Base-by-base conservation (phyloP, 2,888 invertebrate genomes). In the Suillia variegata region DNA sequence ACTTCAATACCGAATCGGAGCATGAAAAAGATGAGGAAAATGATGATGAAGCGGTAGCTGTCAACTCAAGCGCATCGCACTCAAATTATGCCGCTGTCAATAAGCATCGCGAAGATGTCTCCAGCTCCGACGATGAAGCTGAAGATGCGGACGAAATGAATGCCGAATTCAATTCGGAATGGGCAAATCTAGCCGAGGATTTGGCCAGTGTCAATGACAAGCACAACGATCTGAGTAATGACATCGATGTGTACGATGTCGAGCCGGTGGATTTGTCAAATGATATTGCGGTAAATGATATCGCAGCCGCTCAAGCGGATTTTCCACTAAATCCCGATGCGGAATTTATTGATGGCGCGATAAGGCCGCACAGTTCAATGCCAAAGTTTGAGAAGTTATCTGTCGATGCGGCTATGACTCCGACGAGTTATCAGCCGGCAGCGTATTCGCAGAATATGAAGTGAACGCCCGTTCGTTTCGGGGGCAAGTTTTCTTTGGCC, bases 201-300 rank as follows among this genome's bases (percentile, higher is more conserved):
- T 20, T 61, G 21, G 20, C 58, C 5, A 57, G 48, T 1, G 31
- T 58, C 21, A 59, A 54, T 54, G 73, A 76, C 63, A 63, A 70
- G 6, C 62, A 62, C 60, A 79, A 79, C 61, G 72, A 73, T 66
- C 67, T 78, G 21, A 70, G 71, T 59, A 79, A 79, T 64, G 70
- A 77, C 58, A 79, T 82, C 63, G 80, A 81, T 65, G 68, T 63
- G 33, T 76, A 74, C 58, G 75, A 77, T 55, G 66, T 66, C 50
- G 66, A 70, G 42, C 81, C 81, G 34, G 65, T 78, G 33, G 82
- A 82, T 74, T 70, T 83, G 56, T 80, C 80, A 54, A 81, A 82
- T 67, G 83, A 83, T 61, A 81, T 83, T 65, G 79, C 76, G 10
- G 74, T 83, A 33, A 83, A 83, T 62, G 74, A 82, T 66, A 63